phyloP scores from a whole-genome alignment of 64 coral and sea anemone species.

The Actinia equina region DNA sequence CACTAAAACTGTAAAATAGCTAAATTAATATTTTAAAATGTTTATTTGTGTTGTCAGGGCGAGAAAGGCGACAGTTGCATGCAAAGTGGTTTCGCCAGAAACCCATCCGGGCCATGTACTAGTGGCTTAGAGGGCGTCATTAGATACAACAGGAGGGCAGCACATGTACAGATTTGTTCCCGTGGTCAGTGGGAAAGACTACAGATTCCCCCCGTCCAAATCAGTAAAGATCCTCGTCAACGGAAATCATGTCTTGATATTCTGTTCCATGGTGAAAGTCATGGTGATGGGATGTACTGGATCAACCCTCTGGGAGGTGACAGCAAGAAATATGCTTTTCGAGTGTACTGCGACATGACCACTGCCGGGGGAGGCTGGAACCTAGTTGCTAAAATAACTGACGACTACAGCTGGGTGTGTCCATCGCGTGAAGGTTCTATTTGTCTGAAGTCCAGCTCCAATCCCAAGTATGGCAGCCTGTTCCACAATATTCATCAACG shows the following conservation, averaged over 20 bases:
- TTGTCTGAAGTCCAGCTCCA: slow-evolving; percentile 62
- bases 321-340: slow-evolving; percentile 62
- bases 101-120: slow-evolving; percentile 42
- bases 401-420: slow-evolving; percentile 97
- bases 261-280: slow-evolving; percentile 77
- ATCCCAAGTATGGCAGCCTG: slow-evolving; percentile 74
- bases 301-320: slow-evolving; percentile 76
- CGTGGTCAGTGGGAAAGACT: slow-evolving; percentile 54
- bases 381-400: slow-evolving; percentile 89
- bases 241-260: slow-evolving; percentile 86
- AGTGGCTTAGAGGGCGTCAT: slow-evolving; percentile 50
- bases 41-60: slow-evolving; percentile 40
- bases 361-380: slow-evolving; percentile 96
- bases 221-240: slow-evolving; percentile 31
- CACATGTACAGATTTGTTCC: no score
- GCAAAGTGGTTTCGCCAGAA: slow-evolving; percentile 10
- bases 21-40: no score
- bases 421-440: slow-evolving; percentile 68
- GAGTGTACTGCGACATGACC: slow-evolving; percentile 92
- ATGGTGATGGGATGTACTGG: slow-evolving; percentile 93
- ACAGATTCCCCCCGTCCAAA: slow-evolving; percentile 29
- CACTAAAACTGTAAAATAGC: no score
- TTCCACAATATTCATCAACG: slow-evolving; percentile 90
- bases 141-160: slow-evolving; percentile 48
- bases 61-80: slow-evolving; percentile 82